Conservation (phyloP, 2,888 invertebrate species). For the Hypselothyrea guttata region DNA sequence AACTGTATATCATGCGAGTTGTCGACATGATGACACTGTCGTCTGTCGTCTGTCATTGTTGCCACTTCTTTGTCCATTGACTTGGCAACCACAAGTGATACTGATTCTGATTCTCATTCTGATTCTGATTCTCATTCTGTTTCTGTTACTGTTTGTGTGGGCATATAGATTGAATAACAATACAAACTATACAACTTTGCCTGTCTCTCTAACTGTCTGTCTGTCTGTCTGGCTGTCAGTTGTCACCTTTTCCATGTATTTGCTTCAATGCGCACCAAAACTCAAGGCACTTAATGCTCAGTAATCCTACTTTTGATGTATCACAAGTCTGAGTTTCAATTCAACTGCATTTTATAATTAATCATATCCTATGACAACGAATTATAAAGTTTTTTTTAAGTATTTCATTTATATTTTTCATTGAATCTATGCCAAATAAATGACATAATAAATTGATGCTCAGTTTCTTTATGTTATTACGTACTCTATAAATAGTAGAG, state of each 20-base stretch:
- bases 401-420: no score
- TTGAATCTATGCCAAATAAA: no score
- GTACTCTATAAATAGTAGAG: no score
- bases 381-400: no score
- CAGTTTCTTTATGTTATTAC: no score
- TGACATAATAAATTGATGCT: no score
- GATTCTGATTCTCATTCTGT: conserved; percentile 1
- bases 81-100: conserved; percentile 36
- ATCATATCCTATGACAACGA: no score
- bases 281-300: neutral
- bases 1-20: conserved; percentile 22
- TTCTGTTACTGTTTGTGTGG: conserved; percentile 10
- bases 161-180: conserved; percentile 34
- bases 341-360: no score
- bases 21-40: conserved; percentile 20
- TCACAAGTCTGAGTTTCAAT: no score
- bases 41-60: conserved; percentile 22
- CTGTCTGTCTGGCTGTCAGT: conserved; percentile 5
- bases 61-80: conserved; percentile 27
- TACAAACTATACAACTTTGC: conserved; percentile 13
- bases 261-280: neutral
- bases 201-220: no score
- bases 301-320: no score
- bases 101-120: conserved; percentile 5
- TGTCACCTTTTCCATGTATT: conserved; percentile 6